phyloP scores from a whole-genome alignment of 2,888 invertebrate genomes.

The Ochlodes sylvanus region DNA sequence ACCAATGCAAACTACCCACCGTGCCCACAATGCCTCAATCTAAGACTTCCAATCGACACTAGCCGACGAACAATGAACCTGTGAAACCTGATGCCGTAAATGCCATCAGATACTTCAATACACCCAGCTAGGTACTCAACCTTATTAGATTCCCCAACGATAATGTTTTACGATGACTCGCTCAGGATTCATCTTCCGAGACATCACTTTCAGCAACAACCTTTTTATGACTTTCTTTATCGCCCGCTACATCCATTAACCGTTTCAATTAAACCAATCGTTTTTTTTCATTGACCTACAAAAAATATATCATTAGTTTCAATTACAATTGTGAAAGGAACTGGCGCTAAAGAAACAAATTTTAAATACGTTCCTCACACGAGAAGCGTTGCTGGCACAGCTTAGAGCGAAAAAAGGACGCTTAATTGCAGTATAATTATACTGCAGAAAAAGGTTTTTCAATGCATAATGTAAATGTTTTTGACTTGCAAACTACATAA shows the following conservation, averaged over 20 bases:
- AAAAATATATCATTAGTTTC: slow-evolving; percentile 22
- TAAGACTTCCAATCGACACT: no score
- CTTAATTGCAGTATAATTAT: slow-evolving; percentile 32
- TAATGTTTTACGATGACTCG: slow-evolving; percentile 1
- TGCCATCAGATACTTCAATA: no score
- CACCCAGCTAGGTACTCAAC: background rate
- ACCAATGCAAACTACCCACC: no score
- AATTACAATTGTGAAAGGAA: slow-evolving; percentile 22
- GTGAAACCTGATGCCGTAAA: no score
- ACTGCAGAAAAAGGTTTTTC: slow-evolving; percentile 26
- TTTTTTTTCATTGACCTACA: slow-evolving; percentile 19
- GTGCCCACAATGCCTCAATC: no score
- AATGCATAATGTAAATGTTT: slow-evolving; percentile 29
- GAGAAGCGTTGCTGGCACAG: slow-evolving; percentile 2
- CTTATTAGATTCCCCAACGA: slow-evolving; percentile 2
- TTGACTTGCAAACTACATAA: slow-evolving; percentile 34
- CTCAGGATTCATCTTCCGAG: background rate
- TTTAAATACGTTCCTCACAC: slow-evolving; percentile 28
- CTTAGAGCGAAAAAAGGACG: slow-evolving; percentile 19
- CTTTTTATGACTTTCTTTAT: slow-evolving; percentile 1
- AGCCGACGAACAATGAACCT: no score
- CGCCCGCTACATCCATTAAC: background rate
- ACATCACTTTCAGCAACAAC: background rate
- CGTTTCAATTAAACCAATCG: background rate
- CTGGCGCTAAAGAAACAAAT: slow-evolving; percentile 11